These are phyloP conservation scores for Hypothenemus hampei DNA, from an alignment of 1,140 invertebrate species.

Conservation along the genomic window DNA sequence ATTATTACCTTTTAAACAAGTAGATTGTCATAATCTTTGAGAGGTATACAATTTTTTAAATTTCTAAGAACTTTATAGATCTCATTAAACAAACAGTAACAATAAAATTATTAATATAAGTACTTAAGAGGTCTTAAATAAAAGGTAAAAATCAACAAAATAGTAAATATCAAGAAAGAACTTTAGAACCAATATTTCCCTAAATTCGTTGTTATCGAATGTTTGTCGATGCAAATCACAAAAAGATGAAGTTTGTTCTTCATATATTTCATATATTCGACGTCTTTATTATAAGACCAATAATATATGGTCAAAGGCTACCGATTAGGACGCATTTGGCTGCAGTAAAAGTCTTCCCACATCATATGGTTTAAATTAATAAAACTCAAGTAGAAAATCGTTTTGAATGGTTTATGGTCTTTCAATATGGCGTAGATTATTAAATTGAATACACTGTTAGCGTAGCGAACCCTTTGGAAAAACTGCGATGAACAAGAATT, in stretches of 20 bases:
- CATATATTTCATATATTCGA: slow-evolving; percentile 56
- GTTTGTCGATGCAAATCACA: slow-evolving; percentile 56
- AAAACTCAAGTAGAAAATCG: slow-evolving; percentile 84
- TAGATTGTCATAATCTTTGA: slow-evolving; percentile 19
- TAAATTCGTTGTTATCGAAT: too few species aligned
- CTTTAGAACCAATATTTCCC: too few species aligned
- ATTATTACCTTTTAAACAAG: slow-evolving; percentile 17
- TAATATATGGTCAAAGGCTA: slow-evolving; percentile 44
- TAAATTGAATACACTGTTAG: slow-evolving; percentile 88
- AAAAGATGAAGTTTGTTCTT: slow-evolving; percentile 55
- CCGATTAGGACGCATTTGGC: slow-evolving; percentile 75
- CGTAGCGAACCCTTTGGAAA: slow-evolving; percentile 91
- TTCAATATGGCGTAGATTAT: slow-evolving; percentile 91
- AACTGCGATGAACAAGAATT: slow-evolving; percentile 9
- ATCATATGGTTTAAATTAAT: slow-evolving; percentile 85
- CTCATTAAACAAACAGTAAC: slow-evolving; percentile 14
- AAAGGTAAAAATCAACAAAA: too few species aligned
- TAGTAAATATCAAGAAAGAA: too few species aligned
- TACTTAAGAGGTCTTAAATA: too few species aligned
- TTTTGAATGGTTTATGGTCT: slow-evolving; percentile 83
- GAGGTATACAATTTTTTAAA: slow-evolving; percentile 21
- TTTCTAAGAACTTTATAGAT: slow-evolving; percentile 15
- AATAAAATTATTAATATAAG: too few species aligned
- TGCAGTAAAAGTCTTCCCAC: slow-evolving; percentile 88
- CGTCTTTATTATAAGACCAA: slow-evolving; percentile 53